phyloP scores from a whole-genome alignment of 2,113 vertebrate genomes.

The Neolamprologus brichardi region DNA sequence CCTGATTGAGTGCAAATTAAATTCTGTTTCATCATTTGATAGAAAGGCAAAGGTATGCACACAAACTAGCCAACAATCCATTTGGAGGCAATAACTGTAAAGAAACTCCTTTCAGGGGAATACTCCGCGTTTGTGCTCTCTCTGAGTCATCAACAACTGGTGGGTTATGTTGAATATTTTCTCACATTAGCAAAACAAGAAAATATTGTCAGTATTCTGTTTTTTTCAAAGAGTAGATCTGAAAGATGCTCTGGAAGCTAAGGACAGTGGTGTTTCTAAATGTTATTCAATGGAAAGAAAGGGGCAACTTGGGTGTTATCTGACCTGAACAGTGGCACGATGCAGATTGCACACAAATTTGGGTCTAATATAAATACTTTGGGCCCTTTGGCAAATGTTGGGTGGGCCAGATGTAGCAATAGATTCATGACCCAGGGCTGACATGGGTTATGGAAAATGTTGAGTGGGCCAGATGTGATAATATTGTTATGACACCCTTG shows the following conservation, averaged over 20 bases:
- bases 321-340: accelerated
- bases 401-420: neutral
- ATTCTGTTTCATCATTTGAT: conserved; percentile 18
- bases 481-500: neutral
- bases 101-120: neutral
- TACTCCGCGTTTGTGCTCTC: neutral
- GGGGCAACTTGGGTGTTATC: accelerated
- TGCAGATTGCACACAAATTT: neutral
- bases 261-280: neutral
- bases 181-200: neutral
- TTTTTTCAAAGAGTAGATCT: neutral
- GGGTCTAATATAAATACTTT: neutral
- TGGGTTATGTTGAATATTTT: neutral
- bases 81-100: conserved; percentile 19
- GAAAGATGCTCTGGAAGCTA: accelerated
- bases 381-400: neutral
- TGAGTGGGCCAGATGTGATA: neutral
- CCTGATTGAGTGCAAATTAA: conserved; percentile 51
- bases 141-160: neutral
- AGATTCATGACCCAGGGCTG: neutral
- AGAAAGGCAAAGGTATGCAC: neutral
- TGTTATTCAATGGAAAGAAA: neutral
- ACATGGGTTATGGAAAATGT: neutral
- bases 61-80: neutral
- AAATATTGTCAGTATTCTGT: neutral